Evolutionary conservation across 2,797 vertebrate genomes (phyloP), one percentile per base, ranked within the genome.

Genomic region (Psittacula echo): DNA sequence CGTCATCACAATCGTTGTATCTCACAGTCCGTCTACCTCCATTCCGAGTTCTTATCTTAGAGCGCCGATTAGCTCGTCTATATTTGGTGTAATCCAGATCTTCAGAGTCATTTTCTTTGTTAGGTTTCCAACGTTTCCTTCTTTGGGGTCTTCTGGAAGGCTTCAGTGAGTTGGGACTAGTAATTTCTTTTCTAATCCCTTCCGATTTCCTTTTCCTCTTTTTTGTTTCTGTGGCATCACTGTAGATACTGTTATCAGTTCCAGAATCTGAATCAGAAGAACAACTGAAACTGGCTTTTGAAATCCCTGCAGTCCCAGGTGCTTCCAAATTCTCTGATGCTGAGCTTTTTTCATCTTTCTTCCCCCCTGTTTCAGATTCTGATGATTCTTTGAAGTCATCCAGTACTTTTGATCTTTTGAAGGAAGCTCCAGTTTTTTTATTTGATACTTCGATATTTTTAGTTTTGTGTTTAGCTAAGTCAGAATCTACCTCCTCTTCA

Each of bases 31-130:
- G 86, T 48, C 90, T 97, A 60, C 96, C 96, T 17, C 95, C 61
- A 16, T 80, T 97, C 32, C 98, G 95, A 56, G 98, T 98, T 91
- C 96, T 94, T 90, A 97, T 97, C 91, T 97, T 97, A 70, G 93
- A 96, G 74, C 93, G 96, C 9, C 87, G 76, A 78, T 39, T 94
- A 34, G 93, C 85, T 62, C 93, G 89, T 79, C 94, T 42, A 4
- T 79, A 82, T 62, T 62, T 92, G 75, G 78, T 54, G 23, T 54
- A 95, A 30, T 97, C 92, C 81, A 77, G 20, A 50, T 97, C 96
- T 53, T 97, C 96, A 50, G 77, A 97, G 90, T 97, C 97, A 72
- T 80, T 97, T 68, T 92, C 96, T 54, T 80, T 76, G 62, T 70
- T 93, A 65, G 34, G 80, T 72, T 96, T 97, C 83, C 86, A 14